Evolutionary conservation across 2,888 invertebrate species (phyloP), one percentile per base, ranked within the genome.

Genomic region (Epinotia demarniana): DNA sequence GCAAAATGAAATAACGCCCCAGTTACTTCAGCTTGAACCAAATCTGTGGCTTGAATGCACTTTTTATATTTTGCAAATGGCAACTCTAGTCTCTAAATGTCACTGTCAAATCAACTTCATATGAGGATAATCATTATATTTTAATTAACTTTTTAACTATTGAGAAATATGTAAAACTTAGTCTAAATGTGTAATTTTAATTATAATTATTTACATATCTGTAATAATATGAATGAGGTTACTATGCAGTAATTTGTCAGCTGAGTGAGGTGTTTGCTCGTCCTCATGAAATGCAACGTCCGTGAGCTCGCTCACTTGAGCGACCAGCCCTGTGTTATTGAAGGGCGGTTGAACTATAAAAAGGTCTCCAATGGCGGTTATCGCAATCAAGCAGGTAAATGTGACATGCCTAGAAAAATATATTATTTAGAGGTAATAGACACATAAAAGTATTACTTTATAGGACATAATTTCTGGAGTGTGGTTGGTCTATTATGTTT

Each of bases 271-370:
- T 55, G 11, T 67, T 71, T 46, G 43, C 68, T 62, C 77, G 72
- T 83, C 84, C 89, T 87, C 91, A 97, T 97, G 97, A 96, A 96
- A 92, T 96, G 96, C 90, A 97, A 97, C 88, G 95, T 96, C 79
- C 95, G 95, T 85, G 96, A 97, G 89, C 90, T 97, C 78, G 94
- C 95, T 83, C 95, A 95, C 79, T 85, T 96, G 86, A 95, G 96
- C 87, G 95, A 95, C 84, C 95, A 94, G 77, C 95, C 95, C 78
- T 92, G 94, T 83, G 94, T 95, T 77, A 93, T 96, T 77, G 97
- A 97, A 92, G 97, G 97, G 77, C 94, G 97, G 87, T 90, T 97
- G 80, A 96, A 96, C 85, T 96, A 97, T 86, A 96, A 96, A 92
- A 95, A 95, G 85, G 90, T 92, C 66, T 89, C 95, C n/a, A 93